These are phyloP conservation scores for Trichonephila clavata DNA, from an alignment of 1,140 invertebrate species.

Conservation along the genomic window DNA sequence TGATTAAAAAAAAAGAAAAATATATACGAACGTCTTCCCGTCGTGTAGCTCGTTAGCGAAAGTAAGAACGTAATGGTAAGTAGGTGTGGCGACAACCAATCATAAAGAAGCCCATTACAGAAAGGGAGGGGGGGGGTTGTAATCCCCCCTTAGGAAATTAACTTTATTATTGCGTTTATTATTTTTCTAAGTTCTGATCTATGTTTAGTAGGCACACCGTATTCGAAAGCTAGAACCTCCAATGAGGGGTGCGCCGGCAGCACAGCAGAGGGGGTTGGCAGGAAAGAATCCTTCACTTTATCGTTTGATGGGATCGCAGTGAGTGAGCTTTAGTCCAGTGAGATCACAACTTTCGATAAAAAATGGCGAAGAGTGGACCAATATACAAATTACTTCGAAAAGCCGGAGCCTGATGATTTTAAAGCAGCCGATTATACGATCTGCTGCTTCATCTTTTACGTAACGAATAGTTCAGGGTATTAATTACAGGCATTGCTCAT, in stretches of 20 bases:
- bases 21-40: neutral
- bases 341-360: neutral
- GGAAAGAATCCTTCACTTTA: neutral
- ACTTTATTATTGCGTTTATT: conserved; percentile 33
- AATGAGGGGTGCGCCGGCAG: neutral
- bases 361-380: neutral
- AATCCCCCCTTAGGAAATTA: neutral
- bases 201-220: neutral
- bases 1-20: neutral
- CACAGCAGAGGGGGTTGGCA: neutral
- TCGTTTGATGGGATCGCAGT: neutral
- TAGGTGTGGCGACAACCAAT: conserved; percentile 28
- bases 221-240: neutral
- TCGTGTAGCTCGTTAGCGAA: conserved; percentile 17
- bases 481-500: neutral
- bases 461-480: neutral
- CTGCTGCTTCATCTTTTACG: neutral
- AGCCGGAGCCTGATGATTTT: conserved; percentile 4
- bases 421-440: neutral
- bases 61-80: conserved; percentile 6
- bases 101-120: conserved; percentile 4
- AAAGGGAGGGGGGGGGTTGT: neutral
- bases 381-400: conserved; percentile 12
- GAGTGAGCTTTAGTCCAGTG: neutral
- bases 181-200: neutral